Base-by-base conservation (phyloP, 1,140 invertebrate genomes). In the Bombyx mandarina region DNA sequence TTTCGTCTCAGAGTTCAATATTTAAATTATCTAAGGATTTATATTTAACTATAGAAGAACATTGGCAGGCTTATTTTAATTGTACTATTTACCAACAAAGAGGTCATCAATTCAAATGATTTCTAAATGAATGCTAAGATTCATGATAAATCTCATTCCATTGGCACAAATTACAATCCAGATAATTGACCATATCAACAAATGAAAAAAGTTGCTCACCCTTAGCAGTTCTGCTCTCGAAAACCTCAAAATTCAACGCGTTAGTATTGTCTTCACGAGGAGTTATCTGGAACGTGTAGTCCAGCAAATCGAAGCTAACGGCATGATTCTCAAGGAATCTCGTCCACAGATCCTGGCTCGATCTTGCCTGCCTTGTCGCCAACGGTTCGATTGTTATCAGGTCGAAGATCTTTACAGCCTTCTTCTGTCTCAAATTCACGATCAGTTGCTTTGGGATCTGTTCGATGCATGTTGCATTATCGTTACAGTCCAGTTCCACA, bases 401-500 rank as follows among this genome's bases (percentile, higher is more conserved):
- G 62, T 88, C 75, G 64, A 89, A 88, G 5, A 89, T 46, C 45
- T 66, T 81, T 42, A 88, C 76, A 26, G 79, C 68, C 61, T 78
- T 86, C 64, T 83, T 79, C 57, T 88, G 67, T 56, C 73, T 66
- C 49, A 89, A 70, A 67, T 79, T 83, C 62, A 67, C 80, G 26
- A 80, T 75, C 12, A 88, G 69, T 46, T 85, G 73, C 57, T 70
- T 81, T 3, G 82, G 73, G 67, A 90, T 65, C 52, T 86, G 63
- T 26, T 88, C 72, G 47, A 90, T 80, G 70, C 89, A 89, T 26
- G 82, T 85, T 2, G 85, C 86, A 66, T 89, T 89, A 65, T 89
- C 88, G 75, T 74, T 81, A 71, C 88, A 89, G 51, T 69, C 82
- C 26, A 89, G 61, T 56, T 86, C 79, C 44, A 83, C 76, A 8